Conservation (phyloP, 2,113 vertebrate genomes). For the Anser cygnoides region DNA sequence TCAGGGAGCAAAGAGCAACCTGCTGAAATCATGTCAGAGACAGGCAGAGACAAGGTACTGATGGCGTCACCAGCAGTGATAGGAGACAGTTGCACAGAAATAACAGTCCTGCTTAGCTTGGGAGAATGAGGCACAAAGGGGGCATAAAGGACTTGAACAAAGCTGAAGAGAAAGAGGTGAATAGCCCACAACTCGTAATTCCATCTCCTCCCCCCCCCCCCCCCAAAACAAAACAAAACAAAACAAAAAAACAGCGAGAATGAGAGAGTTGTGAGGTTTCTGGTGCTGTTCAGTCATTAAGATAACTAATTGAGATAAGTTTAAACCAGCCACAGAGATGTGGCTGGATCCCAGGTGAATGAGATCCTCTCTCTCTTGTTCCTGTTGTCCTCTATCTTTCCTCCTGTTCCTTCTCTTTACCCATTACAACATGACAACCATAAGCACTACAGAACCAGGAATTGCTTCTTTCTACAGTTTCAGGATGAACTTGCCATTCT, state of each 20-base stretch:
- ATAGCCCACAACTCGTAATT: background rate
- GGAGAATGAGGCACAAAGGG: background rate
- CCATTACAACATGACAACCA: background rate
- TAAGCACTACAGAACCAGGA: background rate
- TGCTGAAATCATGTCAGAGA: background rate
- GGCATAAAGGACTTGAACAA: background rate
- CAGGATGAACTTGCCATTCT: background rate
- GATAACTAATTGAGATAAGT: background rate
- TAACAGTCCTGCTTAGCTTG: background rate
- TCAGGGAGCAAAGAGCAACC: background rate
- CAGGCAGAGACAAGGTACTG: background rate
- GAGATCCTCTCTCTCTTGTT: background rate
- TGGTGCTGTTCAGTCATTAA: background rate
- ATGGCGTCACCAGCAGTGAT: background rate
- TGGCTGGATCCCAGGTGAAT: background rate
- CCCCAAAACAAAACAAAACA: no score
- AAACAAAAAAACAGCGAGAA: background rate
- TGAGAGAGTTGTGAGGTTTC: background rate
- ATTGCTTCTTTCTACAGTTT: background rate
- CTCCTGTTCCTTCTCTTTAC: background rate
- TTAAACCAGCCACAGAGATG: background rate
- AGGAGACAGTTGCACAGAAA: background rate
- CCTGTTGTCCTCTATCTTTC: background rate
- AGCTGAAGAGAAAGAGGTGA: background rate
- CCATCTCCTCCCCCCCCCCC: background rate